Conservation (phyloP, 2,797 vertebrate genomes). For the Sebastes melanostomus region DNA sequence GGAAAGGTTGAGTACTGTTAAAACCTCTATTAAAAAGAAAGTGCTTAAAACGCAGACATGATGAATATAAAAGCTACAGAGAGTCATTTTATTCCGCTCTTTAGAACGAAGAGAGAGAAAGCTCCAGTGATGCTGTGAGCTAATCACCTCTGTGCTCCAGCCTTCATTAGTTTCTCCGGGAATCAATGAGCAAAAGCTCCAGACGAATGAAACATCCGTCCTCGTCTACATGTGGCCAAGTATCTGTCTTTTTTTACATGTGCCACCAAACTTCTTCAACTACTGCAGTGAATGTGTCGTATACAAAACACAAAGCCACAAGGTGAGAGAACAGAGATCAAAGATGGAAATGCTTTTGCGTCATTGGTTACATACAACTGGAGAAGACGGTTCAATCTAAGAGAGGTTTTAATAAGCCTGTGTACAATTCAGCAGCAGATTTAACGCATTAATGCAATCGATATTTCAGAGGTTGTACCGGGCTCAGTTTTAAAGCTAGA, state of each 20-base stretch:
- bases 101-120: background rate
- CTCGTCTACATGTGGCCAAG: background rate
- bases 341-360: background rate
- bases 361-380: background rate
- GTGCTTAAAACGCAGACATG: background rate
- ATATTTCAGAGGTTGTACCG: too few species aligned
- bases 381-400: background rate
- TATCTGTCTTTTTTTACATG: background rate
- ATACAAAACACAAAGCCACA: background rate
- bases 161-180: conserved; percentile 40
- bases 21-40: background rate
- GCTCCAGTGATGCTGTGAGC: conserved; percentile 14
- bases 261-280: background rate
- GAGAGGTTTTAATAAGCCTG: background rate
- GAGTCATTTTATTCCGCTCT: background rate
- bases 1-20: background rate
- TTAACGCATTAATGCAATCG: too few species aligned
- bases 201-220: conserved; percentile 15
- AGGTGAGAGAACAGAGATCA: background rate
- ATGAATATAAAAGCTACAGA: background rate
- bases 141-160: conserved; percentile 18
- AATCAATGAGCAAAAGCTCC: conserved; percentile 33
- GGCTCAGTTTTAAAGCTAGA: too few species aligned
- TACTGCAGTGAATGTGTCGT: background rate
- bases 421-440: background rate